Evolutionary conservation across 2,888 invertebrate genomes (phyloP).

Genomic region (Bugulina stolonifera): DNA sequence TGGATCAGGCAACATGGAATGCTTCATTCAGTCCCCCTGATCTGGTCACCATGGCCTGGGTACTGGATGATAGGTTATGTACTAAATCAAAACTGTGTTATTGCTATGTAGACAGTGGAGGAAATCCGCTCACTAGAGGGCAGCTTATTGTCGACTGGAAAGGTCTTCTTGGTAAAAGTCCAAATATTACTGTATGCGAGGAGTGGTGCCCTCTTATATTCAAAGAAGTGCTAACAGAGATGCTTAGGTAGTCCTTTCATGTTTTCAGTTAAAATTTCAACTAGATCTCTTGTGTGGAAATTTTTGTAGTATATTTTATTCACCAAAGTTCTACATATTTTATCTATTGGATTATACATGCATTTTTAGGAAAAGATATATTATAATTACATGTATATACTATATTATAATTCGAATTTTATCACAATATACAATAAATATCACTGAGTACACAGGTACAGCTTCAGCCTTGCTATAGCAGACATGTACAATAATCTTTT

Average conservation of each 20-base stretch:
- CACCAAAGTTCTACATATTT: too few species aligned
- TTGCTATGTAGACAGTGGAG: slow-evolving; percentile 2
- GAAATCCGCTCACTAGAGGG: not conserved
- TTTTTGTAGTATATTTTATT: too few species aligned
- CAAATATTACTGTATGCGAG: not conserved
- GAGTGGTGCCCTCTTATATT: not conserved
- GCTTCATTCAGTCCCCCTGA: not conserved
- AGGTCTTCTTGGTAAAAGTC: not conserved
- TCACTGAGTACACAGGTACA: too few species aligned
- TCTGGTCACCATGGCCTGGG: not conserved
- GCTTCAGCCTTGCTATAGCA: too few species aligned
- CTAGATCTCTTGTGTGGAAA: too few species aligned
- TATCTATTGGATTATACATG: too few species aligned
- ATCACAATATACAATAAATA: too few species aligned
- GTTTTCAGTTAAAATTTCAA: too few species aligned
- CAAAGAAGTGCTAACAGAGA: not conserved
- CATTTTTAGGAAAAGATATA: too few species aligned
- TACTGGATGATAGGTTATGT: not conserved
- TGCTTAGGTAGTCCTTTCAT: not conserved
- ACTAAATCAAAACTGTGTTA: not conserved
- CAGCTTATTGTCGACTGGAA: slow-evolving; percentile 10
- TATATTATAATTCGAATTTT: too few species aligned
- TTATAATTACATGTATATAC: too few species aligned
- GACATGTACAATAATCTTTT: too few species aligned
- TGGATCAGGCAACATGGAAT: not conserved